Percentiles rank a stretch among this genome's conserved stretches.
These are phyloP conservation scores for Euplagia quadripunctaria DNA, from an alignment of 2,888 invertebrate genomes.

Conservation along the genomic window DNA sequence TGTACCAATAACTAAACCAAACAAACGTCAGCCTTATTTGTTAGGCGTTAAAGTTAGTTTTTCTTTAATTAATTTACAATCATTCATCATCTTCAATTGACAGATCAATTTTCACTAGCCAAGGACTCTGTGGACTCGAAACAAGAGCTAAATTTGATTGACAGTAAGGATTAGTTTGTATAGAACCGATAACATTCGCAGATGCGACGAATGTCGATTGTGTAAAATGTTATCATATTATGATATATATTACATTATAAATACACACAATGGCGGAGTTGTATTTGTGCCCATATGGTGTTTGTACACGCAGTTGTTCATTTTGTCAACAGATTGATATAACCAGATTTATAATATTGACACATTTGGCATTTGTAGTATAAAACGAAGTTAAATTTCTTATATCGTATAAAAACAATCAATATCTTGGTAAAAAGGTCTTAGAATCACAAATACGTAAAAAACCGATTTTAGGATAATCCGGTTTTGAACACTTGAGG, in stretches of 20 bases:
- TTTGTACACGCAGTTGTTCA: constrained; percentile 50
- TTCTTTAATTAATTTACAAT: not conserved
- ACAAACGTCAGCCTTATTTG: constrained; percentile 12
- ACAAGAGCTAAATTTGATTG: constrained; percentile 35
- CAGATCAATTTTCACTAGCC: constrained; percentile 34
- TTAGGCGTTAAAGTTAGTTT: not conserved
- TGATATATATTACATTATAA: constrained; percentile 54
- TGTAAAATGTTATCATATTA: constrained; percentile 50
- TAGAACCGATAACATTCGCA: constrained; percentile 34
- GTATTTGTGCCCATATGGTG: constrained; percentile 48
- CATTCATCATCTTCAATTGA: constrained; percentile 52
- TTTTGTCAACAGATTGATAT: constrained; percentile 39
- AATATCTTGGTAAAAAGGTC: not conserved
- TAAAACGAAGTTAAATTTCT: not conserved
- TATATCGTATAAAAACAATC: not conserved
- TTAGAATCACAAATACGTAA: too few relatives aligned
- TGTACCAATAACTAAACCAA: constrained; percentile 5
- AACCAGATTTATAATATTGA: constrained; percentile 4
- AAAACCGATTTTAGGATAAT: too few relatives aligned
- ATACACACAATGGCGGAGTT: constrained; percentile 35
- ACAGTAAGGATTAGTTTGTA: constrained; percentile 12
- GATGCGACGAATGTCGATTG: constrained; percentile 55
- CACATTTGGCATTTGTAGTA: not conserved
- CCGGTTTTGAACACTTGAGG: too few relatives aligned
- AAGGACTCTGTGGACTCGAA: constrained; percentile 26